Base-by-base conservation (phyloP, 37 sponge, comb jelly and placozoan genomes). In the Cliona cf. orientalis region DNA sequence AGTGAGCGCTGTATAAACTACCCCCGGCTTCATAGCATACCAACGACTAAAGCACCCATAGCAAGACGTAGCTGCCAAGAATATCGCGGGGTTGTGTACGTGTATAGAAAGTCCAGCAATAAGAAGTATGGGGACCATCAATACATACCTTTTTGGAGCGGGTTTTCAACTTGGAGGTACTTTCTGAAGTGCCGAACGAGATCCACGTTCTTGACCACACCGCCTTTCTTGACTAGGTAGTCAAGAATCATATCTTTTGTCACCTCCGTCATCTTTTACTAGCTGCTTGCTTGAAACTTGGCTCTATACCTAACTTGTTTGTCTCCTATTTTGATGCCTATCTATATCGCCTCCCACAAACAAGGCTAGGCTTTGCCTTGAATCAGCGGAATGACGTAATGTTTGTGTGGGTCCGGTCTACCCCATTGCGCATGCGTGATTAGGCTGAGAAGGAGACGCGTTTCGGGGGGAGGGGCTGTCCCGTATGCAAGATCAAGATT, bases 131-230 rank as follows among this genome's bases (percentile, higher is more conserved):
- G 17, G 17, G 17, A 49, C 17, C 14, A 49, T 6, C 23, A 19
- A 19, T 1, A 5, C 49, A 1, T 63, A 93, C 93, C 93, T 88
- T 93, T 93, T 37, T 55, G 34, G 4, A 31, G 58, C 0, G 76
- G 40, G 29, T 85, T 82, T 5, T 85, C 90, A 0, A 69, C 42
- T 32, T 88, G 86, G 1, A 93, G 82, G 34, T 69, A 82, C 82
- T 86, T 88, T 66, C 86, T 88, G 40, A 93, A 93, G 71, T 93
- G 93, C 26, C 82, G 80, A 12, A 93, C 93, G 4, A 93, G 81
- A 36, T 93, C 93, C 5, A 93, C 90, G 58, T 93, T 93, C 69
- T 85, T 85, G 12, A 84, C 90, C 0, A 85, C 43, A 17, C 93
- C 93, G 41, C 93, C 93, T 31, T 85, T 88, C 31, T 53, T 32